Conservation (phyloP, 2,888 invertebrate genomes). For the Hydriomena furcata region DNA sequence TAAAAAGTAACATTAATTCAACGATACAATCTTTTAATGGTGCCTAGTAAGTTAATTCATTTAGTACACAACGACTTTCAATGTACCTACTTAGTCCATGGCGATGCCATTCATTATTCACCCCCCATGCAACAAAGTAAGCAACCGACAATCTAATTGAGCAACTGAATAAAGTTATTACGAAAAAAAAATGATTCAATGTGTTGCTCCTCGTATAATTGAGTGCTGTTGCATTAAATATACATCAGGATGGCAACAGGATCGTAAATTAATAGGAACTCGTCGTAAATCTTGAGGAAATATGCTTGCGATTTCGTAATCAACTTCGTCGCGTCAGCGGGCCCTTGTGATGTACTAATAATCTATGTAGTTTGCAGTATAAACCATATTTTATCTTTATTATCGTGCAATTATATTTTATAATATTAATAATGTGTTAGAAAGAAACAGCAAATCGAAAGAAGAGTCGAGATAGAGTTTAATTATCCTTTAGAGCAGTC, state of each 20-base stretch:
- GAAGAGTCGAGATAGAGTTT: too few species aligned
- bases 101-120: conserved; percentile 17
- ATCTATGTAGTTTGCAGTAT: too few species aligned
- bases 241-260: conserved; percentile 14
- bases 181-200: conserved; percentile 11
- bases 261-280: conserved; percentile 10
- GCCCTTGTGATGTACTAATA: neutral
- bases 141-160: conserved; percentile 16
- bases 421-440: too few species aligned
- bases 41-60: neutral
- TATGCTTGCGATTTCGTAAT: conserved; percentile 10
- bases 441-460: too few species aligned
- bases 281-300: conserved; percentile 8
- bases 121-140: conserved; percentile 15
- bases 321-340: conserved; percentile 4
- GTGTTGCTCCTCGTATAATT: conserved; percentile 13
- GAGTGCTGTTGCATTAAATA: conserved; percentile 17
- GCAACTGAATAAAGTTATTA: conserved; percentile 17
- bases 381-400: too few species aligned
- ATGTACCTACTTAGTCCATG: neutral
- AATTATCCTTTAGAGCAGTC: too few species aligned
- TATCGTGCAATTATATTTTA: too few species aligned
- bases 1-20: too few species aligned
- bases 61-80: neutral
- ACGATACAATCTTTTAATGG: too few species aligned